Base-by-base conservation (phyloP, 2,113 vertebrate species). In the Rhinogobius similis region DNA sequence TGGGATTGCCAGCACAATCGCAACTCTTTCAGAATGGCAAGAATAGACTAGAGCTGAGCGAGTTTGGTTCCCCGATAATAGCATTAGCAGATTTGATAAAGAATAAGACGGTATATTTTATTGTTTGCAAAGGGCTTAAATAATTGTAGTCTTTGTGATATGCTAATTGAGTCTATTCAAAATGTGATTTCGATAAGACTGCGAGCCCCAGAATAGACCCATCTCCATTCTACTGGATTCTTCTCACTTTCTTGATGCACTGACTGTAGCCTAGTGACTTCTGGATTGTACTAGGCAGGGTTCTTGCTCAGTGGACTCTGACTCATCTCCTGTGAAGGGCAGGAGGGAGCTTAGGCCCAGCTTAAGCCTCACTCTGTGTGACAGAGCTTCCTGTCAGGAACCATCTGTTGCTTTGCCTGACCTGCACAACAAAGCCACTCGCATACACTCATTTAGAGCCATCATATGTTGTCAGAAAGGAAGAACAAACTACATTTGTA, bases 321-420 rank as follows among this genome's bases (percentile, higher is more conserved):
- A 29, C 14, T 58, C 24, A 29, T 58, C 5, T 29, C 26, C 29
- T 61, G 20, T 4, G 29, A 58, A 23, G 13, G 4, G 23, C 23
- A 26, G 21, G 50, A 16, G 23, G 68, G 68, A 73, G 73, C 62
- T 83, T 70, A 77, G 12, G 62, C 8, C 41, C 29, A 27, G 64
- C 67, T 62, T 69, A 79, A 83, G 74, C 58, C 46, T 83, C 39
- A 26, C 64, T 73, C 21, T 74, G 27, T 7, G 21, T 62, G 65
- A 68, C 27, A 64, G 32, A 70, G 70, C 62, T 74, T 67, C 73
- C 70, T 62, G 62, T 52, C 68, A 69, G 73, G 61, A 79, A 53
- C 76, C 84, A 76, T 75, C 79, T 82, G 85, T 66, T 74, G 69
- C 76, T 76, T 44, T 66, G 26, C 50, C 72, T 62, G 29, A 29